Base-by-base conservation (phyloP, 2,797 vertebrate genomes). In the Gobio occitaniae region DNA sequence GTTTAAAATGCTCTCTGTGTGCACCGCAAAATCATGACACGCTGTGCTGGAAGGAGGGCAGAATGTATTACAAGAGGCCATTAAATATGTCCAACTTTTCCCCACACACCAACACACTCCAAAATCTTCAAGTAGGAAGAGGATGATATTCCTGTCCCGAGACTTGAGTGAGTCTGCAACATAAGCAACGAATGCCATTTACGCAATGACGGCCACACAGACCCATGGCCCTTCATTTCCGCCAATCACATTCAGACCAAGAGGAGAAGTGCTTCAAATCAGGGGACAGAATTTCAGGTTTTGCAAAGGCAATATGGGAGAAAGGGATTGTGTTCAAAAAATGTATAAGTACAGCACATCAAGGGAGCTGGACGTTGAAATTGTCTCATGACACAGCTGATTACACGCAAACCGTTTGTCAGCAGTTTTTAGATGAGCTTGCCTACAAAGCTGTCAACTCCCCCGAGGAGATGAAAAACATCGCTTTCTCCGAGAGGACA, bases 301-400 rank as follows among this genome's bases (percentile, higher is more conserved):
- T 83, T 75, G 41, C 61, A 4, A 79, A 48, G 19, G 63, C 19
- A 80, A 38, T 36, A 54, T 52, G 11, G 6, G 29, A 48, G 77
- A 65, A 47, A n/a, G 61, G 6, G 63, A 80, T 80, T 80, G 29
- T 36, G 29, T 12, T 52, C 7, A 80, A 21, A 80, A 44, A 36
- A 68, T 36, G 91, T 96, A 97, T 92, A 97, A 97, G 79, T 97
- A 96, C 0, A 96, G 96, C 87, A 97, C 97, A 0, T 95, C 96
- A 87, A 94, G 97, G 19, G 96, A 47, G 50, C 75, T 70, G 52
- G 76, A 84, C 50, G 25, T 25, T 74, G 91, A 97, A 96, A 52
- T 94, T 98, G 17, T 97, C 96, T 82, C 97, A 96, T 0, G 97
- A 97, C 89, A 97, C 97, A 3, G 97, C 97, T 91, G 94, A 95